A percentile compares a stretch with the other conserved stretches of the same genome.
These are phyloP conservation scores for Sebastes hubbsi DNA, from an alignment of 2,797 vertebrate species.

Conservation along the genomic window DNA sequence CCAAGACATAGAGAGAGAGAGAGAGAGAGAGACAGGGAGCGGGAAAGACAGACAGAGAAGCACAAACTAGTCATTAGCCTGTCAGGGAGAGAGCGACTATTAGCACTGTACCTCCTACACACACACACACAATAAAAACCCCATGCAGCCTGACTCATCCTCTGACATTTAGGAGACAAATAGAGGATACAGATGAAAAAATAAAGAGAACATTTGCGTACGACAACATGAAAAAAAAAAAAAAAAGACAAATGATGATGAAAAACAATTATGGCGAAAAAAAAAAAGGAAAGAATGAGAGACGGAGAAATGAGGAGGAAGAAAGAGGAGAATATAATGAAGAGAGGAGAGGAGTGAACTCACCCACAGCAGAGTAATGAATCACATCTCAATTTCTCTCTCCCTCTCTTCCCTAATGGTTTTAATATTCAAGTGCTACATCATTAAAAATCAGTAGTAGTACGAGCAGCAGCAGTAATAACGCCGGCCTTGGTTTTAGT, in stretches of 20 bases:
- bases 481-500: background rate
- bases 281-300: background rate
- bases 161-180: slow-evolving; percentile 66
- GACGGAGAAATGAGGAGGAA: slow-evolving; percentile 25
- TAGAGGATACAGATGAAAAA: slow-evolving; percentile 30
- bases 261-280: slow-evolving; percentile 50
- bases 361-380: slow-evolving; percentile 65
- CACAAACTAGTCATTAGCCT: slow-evolving; percentile 78
- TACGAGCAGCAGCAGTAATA: slow-evolving; percentile 3
- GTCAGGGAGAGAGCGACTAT: slow-evolving; percentile 72
- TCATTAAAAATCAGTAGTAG: slow-evolving; percentile 59
- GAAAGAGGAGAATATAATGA: slow-evolving; percentile 37
- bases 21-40: background rate
- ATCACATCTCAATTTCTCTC: slow-evolving; percentile 62
- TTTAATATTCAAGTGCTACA: slow-evolving; percentile 67
- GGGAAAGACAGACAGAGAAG: slow-evolving; percentile 40
- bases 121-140: slow-evolving; percentile 33
- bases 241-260: slow-evolving; percentile 45
- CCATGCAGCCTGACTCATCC: slow-evolving; percentile 55
- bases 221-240: slow-evolving; percentile 3
- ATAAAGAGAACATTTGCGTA: slow-evolving; percentile 52
- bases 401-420: slow-evolving; percentile 46
- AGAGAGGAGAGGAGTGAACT: slow-evolving; percentile 45
- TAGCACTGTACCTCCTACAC: slow-evolving; percentile 53
- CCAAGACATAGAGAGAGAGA: slow-evolving; percentile 11